phyloP scores from a whole-genome alignment of 1,140 invertebrate species.

The Drepana arcuata region DNA sequence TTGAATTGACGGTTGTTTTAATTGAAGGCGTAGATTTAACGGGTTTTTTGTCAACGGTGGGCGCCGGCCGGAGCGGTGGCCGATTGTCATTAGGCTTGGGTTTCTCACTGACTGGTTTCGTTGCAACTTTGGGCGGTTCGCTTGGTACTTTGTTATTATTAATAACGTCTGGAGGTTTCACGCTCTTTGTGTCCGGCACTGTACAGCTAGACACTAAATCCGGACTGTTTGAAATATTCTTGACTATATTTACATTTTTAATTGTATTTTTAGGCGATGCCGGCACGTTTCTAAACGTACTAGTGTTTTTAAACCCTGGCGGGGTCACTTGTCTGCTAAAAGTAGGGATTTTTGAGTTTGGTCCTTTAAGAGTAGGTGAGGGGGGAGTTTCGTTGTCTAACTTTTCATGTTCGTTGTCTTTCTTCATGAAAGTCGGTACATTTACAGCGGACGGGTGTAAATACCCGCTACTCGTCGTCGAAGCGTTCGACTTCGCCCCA shows the following conservation, averaged over 20 bases:
- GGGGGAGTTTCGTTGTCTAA: slow-evolving; percentile 41
- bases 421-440: slow-evolving; percentile 67
- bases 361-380: slow-evolving; percentile 45
- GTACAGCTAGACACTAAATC: slow-evolving; percentile 80
- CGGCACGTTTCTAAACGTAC: slow-evolving; percentile 52
- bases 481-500: slow-evolving; percentile 73
- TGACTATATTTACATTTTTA: slow-evolving; percentile 33
- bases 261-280: slow-evolving; percentile 40
- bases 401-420: slow-evolving; percentile 25
- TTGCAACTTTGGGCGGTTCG: slow-evolving; percentile 43
- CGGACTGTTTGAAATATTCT: slow-evolving; percentile 75
- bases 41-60: slow-evolving; percentile 42
- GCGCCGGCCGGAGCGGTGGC: slow-evolving; percentile 41
- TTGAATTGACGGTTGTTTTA: slow-evolving; percentile 39
- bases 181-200: slow-evolving; percentile 48
- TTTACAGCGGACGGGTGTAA: slow-evolving; percentile 80
- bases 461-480: slow-evolving; percentile 81
- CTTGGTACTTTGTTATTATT: slow-evolving; percentile 57
- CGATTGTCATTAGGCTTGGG: slow-evolving; percentile 42
- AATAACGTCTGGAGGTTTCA: slow-evolving; percentile 76
- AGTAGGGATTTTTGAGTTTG: slow-evolving; percentile 56
- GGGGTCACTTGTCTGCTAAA: slow-evolving; percentile 68
- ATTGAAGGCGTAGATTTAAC: slow-evolving; percentile 28
- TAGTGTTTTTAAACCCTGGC: slow-evolving; percentile 59
- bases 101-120: slow-evolving; percentile 39